Percentiles rank a stretch among this genome's conserved stretches.
phyloP scores from a whole-genome alignment of 2,797 vertebrate genomes.

The Geotria australis region DNA sequence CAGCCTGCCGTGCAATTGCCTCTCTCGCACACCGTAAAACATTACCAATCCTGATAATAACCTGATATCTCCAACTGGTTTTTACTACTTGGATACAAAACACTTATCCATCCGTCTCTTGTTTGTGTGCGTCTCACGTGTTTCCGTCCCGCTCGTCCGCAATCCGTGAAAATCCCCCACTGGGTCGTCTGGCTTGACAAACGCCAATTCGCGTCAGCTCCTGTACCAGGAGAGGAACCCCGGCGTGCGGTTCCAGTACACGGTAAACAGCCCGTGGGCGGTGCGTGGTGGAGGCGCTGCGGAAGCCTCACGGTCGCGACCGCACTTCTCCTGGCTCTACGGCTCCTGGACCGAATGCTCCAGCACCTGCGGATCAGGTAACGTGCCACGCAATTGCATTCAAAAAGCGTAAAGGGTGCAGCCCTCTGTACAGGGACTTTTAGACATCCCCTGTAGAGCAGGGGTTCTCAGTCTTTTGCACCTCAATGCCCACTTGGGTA shows the following conservation, averaged over 20 bases:
- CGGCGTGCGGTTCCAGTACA: slow-evolving; percentile 60
- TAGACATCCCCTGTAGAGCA: too few relatives aligned
- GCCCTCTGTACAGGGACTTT: too few relatives aligned
- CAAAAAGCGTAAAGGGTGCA: too few relatives aligned
- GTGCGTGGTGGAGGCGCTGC: slow-evolving; percentile 17
- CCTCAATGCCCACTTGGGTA: too few relatives aligned
- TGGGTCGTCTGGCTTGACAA: too few relatives aligned
- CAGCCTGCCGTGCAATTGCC: too few relatives aligned
- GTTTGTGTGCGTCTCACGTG: too few relatives aligned
- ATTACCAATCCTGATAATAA: background rate
- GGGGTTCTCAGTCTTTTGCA: too few relatives aligned
- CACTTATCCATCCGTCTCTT: too few relatives aligned
- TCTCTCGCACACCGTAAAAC: background rate
- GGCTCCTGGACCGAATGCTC: slow-evolving; percentile 63
- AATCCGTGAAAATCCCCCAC: slow-evolving; percentile 1
- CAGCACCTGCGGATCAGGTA: slow-evolving; percentile 51
- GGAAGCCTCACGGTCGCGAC: slow-evolving; percentile 4
- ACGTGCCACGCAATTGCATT: slow-evolving; percentile 2
- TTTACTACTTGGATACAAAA: too few relatives aligned
- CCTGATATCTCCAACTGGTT: too few relatives aligned
- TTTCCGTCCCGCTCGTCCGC: background rate
- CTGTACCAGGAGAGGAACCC: slow-evolving; percentile 81
- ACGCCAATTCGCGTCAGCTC: slow-evolving; percentile 16
- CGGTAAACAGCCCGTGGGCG: slow-evolving; percentile 3
- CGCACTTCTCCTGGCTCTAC: slow-evolving; percentile 42